Base-by-base conservation (phyloP, 2,113 vertebrate species). In the Columba livia region DNA sequence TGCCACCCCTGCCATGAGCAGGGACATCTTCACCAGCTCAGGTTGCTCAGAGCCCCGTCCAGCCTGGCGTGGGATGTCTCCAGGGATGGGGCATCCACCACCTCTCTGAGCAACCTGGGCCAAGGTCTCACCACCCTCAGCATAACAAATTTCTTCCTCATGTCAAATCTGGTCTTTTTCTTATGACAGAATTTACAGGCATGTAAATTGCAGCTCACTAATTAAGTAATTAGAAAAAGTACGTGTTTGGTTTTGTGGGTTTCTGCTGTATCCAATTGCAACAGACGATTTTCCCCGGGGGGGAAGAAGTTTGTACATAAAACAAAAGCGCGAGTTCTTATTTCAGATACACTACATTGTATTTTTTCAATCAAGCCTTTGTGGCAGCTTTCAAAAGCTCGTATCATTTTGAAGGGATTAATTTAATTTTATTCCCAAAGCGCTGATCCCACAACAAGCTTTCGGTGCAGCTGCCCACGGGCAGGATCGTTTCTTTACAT, bases 321-420 rank as follows among this genome's bases (percentile, higher is more conserved):
- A 47, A 9, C 10, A 24, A 70, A 85, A 92, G 10, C 26, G 5
- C 20, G 24, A 0, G 0, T 62, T 79, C 81, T 70, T 56, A 16
- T 28, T 78, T 92, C 73, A 67, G 36, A 53, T 38, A 25, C 10
- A 69, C 32, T 9, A 17, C 28, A 0, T 23, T 32, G 53, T 5
- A 4, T 32, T 48, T 77, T 71, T 79, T 71, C 51, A 89, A 26
- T 53, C 25, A 56, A 71, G 93, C 70, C 64, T 50, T 34, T 58
- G 31, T 51, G 60, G 56, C 69, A 66, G 65, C 85, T 95, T 88
- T 94, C 53, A 40, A 81, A 88, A 91, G 60, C 58, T 62, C 21
- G 34, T 42, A 10, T 47, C 6, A 3, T 82, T 83, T 67, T 18
- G 54, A 32, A 50, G 50, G 67, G 40, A 42, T 75, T 53, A 19